Evolutionary conservation across 2,797 vertebrate species (phyloP).

Genomic region (Hydrolagus colliei): DNA sequence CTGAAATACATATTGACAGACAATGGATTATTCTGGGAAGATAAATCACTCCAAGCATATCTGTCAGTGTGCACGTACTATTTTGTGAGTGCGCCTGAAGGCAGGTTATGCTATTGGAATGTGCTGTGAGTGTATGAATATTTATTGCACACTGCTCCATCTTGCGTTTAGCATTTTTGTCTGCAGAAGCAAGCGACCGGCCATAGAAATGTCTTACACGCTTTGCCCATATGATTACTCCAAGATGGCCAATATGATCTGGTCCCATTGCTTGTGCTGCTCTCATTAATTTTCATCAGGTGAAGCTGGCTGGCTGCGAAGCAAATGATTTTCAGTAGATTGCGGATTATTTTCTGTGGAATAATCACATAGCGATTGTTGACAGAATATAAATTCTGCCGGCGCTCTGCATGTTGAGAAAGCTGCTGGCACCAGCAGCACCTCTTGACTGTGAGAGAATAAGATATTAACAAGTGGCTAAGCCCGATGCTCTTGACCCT

Average conservation of each 20-base stretch:
- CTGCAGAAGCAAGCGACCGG: slow-evolving; percentile 19
- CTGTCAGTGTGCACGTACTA: slow-evolving; percentile 2
- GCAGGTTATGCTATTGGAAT: slow-evolving; percentile 24
- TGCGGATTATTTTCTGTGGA: slow-evolving; percentile 23
- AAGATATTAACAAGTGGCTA: background rate
- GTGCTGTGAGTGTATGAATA: slow-evolving; percentile 27
- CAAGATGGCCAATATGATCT: background rate
- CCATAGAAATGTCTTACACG: slow-evolving; percentile 28
- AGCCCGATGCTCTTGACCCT: background rate
- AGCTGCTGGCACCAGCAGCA: background rate
- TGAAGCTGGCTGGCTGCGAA: slow-evolving; percentile 15
- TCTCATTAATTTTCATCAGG: slow-evolving; percentile 28
- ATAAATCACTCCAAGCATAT: slow-evolving; percentile 26
- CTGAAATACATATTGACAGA: slow-evolving; percentile 7
- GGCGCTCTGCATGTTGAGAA: background rate
- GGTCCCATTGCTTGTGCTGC: background rate
- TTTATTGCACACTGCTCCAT: slow-evolving; percentile 27
- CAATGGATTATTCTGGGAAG: slow-evolving; percentile 23
- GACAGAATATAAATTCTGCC: slow-evolving; percentile 6
- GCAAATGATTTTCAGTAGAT: slow-evolving; percentile 27
- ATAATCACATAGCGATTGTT: background rate
- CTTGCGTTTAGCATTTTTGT: slow-evolving; percentile 32
- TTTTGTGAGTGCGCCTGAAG: slow-evolving; percentile 19
- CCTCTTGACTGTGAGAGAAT: background rate
- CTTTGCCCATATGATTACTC: slow-evolving; percentile 18